These are phyloP conservation scores for Heterocephalus glaber DNA, from an alignment of 2,113 vertebrate genomes.

Conservation along the genomic window DNA sequence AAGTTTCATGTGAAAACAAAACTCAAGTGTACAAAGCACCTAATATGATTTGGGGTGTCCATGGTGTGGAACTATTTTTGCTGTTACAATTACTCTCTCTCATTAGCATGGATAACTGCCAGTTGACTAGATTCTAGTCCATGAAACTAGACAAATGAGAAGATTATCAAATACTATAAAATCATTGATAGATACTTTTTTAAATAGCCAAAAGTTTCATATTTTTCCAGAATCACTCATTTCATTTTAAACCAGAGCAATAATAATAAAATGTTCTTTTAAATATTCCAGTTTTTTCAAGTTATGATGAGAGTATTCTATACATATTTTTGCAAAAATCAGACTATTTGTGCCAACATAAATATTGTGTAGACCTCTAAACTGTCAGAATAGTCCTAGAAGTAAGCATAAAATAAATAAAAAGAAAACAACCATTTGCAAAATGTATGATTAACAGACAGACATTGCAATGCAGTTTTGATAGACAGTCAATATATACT, in stretches of 20 bases:
- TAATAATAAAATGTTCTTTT: neutral
- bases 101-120: neutral
- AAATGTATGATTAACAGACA: constrained; percentile 17
- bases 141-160: neutral
- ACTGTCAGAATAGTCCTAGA: neutral
- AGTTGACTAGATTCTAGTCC: neutral
- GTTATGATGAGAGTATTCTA: neutral
- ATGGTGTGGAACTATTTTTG: neutral
- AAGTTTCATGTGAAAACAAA: neutral
- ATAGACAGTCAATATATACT: neutral
- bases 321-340: constrained; percentile 52
- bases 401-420: constrained; percentile 50
- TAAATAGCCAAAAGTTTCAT: neutral
- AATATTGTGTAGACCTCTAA: constrained; percentile 46
- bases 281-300: constrained; percentile 3
- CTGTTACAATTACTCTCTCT: neutral
- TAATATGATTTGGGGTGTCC: neutral
- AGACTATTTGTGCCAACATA: constrained; percentile 37
- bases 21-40: neutral
- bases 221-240: constrained; percentile 10
- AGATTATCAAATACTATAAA: neutral
- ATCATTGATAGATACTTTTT: neutral
- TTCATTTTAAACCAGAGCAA: constrained; percentile 55
- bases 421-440: constrained; percentile 29
- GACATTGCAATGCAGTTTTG: neutral